Conservation (phyloP, 2,888 invertebrate species). For the Parasteatoda lunata region DNA sequence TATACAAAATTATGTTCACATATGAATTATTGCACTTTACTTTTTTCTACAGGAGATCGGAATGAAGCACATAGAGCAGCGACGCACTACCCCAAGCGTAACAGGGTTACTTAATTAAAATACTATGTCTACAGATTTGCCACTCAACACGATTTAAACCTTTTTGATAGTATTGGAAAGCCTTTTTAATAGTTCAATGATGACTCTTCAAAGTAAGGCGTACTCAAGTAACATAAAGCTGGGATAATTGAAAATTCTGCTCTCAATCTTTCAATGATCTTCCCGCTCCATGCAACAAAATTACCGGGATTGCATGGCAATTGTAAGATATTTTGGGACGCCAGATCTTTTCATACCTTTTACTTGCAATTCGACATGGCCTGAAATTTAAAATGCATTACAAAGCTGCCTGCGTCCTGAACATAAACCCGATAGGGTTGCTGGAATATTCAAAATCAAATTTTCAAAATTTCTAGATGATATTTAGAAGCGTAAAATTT, state of each 20-base stretch:
- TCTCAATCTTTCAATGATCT: conserved; percentile 69
- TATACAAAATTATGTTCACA: no score
- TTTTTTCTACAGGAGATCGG: background rate
- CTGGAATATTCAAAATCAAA: conserved; percentile 71
- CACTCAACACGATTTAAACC: conserved; percentile 16
- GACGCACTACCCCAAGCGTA: background rate
- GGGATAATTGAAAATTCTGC: conserved; percentile 31
- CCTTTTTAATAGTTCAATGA: conserved; percentile 72
- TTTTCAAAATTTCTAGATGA: conserved; percentile 69
- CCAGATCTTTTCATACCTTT: conserved; percentile 75
- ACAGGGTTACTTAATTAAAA: background rate
- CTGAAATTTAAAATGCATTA: conserved; percentile 72
- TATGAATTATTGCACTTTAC: no score
- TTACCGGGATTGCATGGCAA: conserved; percentile 75
- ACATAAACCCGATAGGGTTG: conserved; percentile 71
- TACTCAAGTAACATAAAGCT: background rate
- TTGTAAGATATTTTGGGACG: conserved; percentile 74
- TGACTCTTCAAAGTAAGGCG: conserved; percentile 68
- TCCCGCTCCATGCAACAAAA: conserved; percentile 73
- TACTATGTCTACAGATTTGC: conserved; percentile 29
- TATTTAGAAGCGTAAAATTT: conserved; percentile 68
- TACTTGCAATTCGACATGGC: conserved; percentile 75
- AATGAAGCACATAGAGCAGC: conserved; percentile 11
- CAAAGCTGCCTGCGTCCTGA: conserved; percentile 63
- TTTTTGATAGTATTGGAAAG: conserved; percentile 59